Base-by-base conservation (phyloP, 2,888 invertebrate species). In the Dascillus cervinus region DNA sequence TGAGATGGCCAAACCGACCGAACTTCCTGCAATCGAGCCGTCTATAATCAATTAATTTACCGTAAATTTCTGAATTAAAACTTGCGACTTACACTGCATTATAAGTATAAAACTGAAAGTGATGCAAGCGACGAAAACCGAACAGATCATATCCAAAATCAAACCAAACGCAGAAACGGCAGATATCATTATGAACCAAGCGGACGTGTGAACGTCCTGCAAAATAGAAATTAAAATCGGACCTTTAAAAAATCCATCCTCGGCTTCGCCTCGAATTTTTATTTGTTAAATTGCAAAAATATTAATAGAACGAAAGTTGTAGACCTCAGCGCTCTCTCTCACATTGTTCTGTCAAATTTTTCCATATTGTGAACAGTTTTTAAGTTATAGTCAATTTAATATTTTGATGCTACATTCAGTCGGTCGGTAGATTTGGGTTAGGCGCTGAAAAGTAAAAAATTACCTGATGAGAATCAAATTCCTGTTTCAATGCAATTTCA, bases 1-100 rank as follows among this genome's bases (percentile, higher is more conserved):
- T 17, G 79, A 77, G 38, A 83, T 68, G 0, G 79, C 79, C 17
- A 82, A 60, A 3, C 82, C 82, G 4, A 82, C 78, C 50, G 75
- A 70, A 2, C 81, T 73, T 13, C 63, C 56, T 13, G 64, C 72
- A 69, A 57, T 35, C 11, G 13, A 19, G 4, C 39, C 45, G 29
- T 26, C 47, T 47, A 13, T 10, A 17, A 27, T 37, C 24, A 8
- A 11, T 8, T 21, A 26, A 31, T 13, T 3, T 20, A 22, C 12
- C n/a, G n/a, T n/a, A n/a, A n/a, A n/a, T n/a, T n/a, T n/a, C n/a
- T n/a, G n/a, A n/a, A n/a, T n/a, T n/a, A n/a, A n/a, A n/a, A n/a
- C n/a, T n/a, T n/a, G n/a, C 59, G 55, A 41, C 32, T 43, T 45
- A 75, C 75, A 72, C 45, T 70, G 61, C 22, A 44, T 70, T 1